Evolutionary conservation across 2,888 invertebrate genomes (phyloP), one percentile per base, ranked within the genome.

Genomic region (Sarcophaga carnaria): DNA sequence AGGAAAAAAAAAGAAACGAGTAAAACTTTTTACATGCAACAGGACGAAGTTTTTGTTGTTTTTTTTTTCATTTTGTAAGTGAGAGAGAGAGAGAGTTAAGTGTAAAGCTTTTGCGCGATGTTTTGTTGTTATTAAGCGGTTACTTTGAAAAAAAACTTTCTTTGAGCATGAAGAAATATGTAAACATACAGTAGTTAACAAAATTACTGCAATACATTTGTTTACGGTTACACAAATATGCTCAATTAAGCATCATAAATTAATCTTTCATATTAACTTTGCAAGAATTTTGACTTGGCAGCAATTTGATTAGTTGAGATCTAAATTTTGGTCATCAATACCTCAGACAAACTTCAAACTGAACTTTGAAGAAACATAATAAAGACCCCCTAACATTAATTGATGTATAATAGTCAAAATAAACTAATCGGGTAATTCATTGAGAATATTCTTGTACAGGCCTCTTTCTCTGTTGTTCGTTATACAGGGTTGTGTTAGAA

Each of bases 11-110:
- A n/a, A 75, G 59, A 49, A 78, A 59, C 64, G n/a, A 47, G 64
- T 1, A 37, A 64, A 54, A 10, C 4, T 17, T 67, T 67, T 62
- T n/a, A 59, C 85, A 85, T 84, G 82, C 84, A 87, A 82, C 87
- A 87, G 87, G 87, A 82, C 85, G 77, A 74, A 82, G 59, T 77
- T 75, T 59, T 25, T 22, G 20, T 54, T 54, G 54, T 54, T 54
- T 14, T 14, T 49, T 11, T 14, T 54, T 17, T 0, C 4, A 54
- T 17, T 37, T 37, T 37, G 8, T 37, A 37, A 37, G 49, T 4
- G 49, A 49, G 49, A 49, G 49, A 4, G 27, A 49, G 49, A 14
- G 49, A 49, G 49, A 49, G 49, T 49, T 14, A 4, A 49, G 54
- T 54, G 17, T 11, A 60, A 60, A 77, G 71, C 47, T 79, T 83